Percentiles rank a stretch among this genome's conserved stretches.
phyloP scores from a whole-genome alignment of 2,888 invertebrate genomes.

The Leptura quadrifasciata region DNA sequence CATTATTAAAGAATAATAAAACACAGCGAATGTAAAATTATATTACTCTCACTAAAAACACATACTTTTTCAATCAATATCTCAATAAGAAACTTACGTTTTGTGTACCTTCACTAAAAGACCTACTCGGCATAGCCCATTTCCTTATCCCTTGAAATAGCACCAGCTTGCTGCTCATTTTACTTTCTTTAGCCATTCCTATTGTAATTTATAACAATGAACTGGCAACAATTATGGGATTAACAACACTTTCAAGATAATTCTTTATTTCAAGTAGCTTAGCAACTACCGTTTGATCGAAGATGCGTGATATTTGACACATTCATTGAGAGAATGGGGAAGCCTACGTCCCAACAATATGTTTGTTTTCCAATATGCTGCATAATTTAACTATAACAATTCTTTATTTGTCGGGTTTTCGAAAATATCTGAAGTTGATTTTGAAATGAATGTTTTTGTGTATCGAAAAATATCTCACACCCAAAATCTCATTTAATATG shows the following conservation, averaged over 20 bases:
- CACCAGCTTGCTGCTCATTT: conserved; percentile 62
- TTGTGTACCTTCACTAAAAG: conserved; percentile 67
- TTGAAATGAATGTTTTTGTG: too few relatives aligned
- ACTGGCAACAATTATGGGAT: conserved; percentile 26
- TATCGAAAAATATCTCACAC: too few relatives aligned
- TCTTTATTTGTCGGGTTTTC: not conserved
- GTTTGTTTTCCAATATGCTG: not conserved
- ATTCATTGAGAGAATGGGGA: conserved; percentile 23
- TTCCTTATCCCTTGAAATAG: conserved; percentile 67
- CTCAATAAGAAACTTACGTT: conserved; percentile 67
- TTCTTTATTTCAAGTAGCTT: conserved; percentile 50
- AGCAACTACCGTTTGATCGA: conserved; percentile 63
- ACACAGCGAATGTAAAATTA: not conserved
- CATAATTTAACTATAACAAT: not conserved
- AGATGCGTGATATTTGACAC: conserved; percentile 51
- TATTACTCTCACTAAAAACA: not conserved
- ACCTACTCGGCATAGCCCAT: conserved; percentile 69
- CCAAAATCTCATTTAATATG: too few relatives aligned
- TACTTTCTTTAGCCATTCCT: conserved; percentile 48
- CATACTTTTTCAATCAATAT: not conserved
- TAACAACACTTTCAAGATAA: conserved; percentile 39
- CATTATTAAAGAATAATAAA: too few relatives aligned
- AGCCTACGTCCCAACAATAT: not conserved
- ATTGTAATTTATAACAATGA: conserved; percentile 5
- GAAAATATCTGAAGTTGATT: too few relatives aligned